phyloP scores from a whole-genome alignment of 2,113 vertebrate genomes.

The Choloepus hoffmanni region DNA sequence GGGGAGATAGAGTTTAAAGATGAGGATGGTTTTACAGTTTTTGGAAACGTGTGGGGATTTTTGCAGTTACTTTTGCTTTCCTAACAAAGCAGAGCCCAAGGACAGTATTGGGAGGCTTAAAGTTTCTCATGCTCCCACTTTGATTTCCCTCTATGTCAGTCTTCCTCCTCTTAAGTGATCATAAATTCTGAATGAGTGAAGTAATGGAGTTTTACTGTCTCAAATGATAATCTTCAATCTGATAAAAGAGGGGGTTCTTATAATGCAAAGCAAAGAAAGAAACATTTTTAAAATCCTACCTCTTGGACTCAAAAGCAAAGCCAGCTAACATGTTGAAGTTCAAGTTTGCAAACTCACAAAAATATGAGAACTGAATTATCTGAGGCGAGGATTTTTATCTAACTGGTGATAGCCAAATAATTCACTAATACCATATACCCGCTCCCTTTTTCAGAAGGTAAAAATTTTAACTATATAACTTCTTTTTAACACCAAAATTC shows the following conservation, averaged over 20 bases:
- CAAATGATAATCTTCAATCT: background rate
- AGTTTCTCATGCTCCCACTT: background rate
- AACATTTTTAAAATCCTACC: background rate
- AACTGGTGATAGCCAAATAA: slow-evolving; percentile 6
- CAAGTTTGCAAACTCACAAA: background rate
- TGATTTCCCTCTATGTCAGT: background rate
- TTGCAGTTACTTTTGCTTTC: background rate
- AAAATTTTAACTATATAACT: background rate
- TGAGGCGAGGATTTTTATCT: background rate
- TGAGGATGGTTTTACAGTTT: background rate
- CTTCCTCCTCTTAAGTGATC: background rate
- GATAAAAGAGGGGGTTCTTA: background rate
- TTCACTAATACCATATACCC: background rate
- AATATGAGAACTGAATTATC: background rate
- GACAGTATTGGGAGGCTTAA: background rate
- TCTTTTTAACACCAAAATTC: slow-evolving; percentile 46
- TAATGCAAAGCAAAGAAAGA: slow-evolving; percentile 8
- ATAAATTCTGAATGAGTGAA: background rate
- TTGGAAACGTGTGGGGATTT: background rate
- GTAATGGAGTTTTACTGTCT: background rate
- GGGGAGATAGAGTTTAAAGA: background rate
- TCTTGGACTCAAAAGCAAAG: slow-evolving; percentile 45
- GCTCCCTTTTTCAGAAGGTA: background rate
- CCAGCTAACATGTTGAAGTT: background rate
- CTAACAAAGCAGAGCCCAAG: background rate